A percentile compares a stretch with the other conserved stretches of the same genome.
phyloP scores from a whole-genome alignment of 2,888 invertebrate species.

The Sturmia bella region DNA sequence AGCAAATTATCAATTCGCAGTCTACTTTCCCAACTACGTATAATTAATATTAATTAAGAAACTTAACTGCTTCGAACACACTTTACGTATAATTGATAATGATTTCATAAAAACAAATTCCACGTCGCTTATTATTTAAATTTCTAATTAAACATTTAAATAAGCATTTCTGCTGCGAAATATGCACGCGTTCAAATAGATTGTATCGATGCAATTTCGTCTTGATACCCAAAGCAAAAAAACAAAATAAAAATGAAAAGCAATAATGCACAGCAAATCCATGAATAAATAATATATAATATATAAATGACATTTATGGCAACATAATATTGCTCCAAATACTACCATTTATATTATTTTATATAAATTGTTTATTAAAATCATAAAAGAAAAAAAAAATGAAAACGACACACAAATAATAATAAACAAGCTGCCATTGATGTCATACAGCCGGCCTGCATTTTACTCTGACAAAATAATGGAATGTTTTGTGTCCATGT shows the following conservation, averaged over 20 bases:
- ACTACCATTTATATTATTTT: slow-evolving; percentile 27
- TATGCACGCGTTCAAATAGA: slow-evolving; percentile 2
- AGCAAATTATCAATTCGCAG: neutral
- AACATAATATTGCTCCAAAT: slow-evolving; percentile 49
- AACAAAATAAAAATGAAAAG: neutral
- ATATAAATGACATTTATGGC: slow-evolving; percentile 59
- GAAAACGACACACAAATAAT: too few species aligned
- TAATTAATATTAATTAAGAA: slow-evolving; percentile 38
- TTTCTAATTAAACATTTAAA: slow-evolving; percentile 4
- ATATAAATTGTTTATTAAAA: slow-evolving; percentile 3
- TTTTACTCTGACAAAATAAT: slow-evolving; percentile 55
- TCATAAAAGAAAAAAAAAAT: neutral
- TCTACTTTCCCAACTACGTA: neutral
- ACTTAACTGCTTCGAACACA: slow-evolving; percentile 7
- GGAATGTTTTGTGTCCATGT: slow-evolving; percentile 50
- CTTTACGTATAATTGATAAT: slow-evolving; percentile 18
- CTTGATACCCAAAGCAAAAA: neutral
- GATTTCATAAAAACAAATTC: neutral
- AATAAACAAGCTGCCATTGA: slow-evolving; percentile 37
- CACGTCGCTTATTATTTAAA: neutral
- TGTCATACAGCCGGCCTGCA: slow-evolving; percentile 41
- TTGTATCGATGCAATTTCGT: neutral
- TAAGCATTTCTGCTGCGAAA: neutral
- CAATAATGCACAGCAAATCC: slow-evolving; percentile 5
- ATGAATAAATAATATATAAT: slow-evolving; percentile 33